These are phyloP conservation scores for Numenius arquata DNA, from an alignment of 2,113 vertebrate species.

Conservation along the genomic window DNA sequence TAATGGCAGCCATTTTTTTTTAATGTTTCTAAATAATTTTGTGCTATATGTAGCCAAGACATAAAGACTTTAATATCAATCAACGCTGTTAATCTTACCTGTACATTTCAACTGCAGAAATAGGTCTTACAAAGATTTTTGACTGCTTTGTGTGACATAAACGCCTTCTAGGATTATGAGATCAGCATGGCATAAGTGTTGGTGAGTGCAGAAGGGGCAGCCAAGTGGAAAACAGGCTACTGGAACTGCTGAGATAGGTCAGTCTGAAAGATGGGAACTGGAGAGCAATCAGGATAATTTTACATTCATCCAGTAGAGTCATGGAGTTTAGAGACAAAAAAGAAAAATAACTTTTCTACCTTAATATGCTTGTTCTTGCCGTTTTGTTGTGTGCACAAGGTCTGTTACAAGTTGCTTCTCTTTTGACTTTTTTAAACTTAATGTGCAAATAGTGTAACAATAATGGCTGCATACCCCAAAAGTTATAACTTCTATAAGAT, in stretches of 20 bases:
- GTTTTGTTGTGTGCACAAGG: background rate
- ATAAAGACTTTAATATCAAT: background rate
- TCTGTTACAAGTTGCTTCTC: background rate
- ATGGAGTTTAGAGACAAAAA: background rate
- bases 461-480: background rate
- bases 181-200: background rate
- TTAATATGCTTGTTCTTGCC: background rate
- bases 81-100: background rate
- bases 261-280: background rate
- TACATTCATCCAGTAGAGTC: background rate
- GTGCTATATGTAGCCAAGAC: background rate
- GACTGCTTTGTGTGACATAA: background rate
- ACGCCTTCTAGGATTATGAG: background rate
- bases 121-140: background rate
- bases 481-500: background rate
- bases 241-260: background rate
- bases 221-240: background rate
- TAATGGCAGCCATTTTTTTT: background rate
- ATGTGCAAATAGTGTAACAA: background rate
- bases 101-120: background rate
- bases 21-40: background rate
- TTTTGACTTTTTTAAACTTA: background rate
- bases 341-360: background rate
- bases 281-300: background rate
- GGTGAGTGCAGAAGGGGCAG: background rate